phyloP scores from a whole-genome alignment of 2,113 vertebrate species.

The Corydoras maculifer region DNA sequence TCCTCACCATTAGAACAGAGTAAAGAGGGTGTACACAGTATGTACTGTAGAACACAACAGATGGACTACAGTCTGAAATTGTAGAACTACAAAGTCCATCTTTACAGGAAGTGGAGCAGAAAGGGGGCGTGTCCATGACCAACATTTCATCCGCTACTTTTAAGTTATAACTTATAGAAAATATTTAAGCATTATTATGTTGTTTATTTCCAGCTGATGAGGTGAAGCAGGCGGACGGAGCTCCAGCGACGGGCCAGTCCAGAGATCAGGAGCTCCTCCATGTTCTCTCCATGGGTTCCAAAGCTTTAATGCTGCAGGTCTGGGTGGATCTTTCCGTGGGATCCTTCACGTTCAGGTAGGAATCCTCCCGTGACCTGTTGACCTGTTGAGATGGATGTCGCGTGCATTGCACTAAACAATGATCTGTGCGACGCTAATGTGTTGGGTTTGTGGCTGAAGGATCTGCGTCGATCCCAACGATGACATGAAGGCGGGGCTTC shows the following conservation, averaged over 20 bases:
- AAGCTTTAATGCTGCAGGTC: conserved; percentile 91
- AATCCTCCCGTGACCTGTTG: neutral
- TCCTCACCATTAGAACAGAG: no score
- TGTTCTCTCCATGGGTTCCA: conserved; percentile 89
- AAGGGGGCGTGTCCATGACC: no score
- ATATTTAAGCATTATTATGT: neutral
- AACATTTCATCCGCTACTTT: no score
- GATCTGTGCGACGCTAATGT: neutral
- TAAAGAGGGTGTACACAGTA: no score
- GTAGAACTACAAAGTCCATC: no score
- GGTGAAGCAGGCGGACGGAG: conserved; percentile 54
- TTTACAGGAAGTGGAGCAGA: no score
- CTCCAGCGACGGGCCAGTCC: conserved; percentile 59
- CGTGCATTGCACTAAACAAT: neutral
- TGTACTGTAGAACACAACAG: no score
- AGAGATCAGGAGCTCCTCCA: conserved; percentile 79
- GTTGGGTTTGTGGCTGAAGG: conserved; percentile 56
- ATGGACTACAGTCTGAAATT: no score
- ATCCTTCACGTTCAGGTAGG: conserved; percentile 84
- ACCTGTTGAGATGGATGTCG: neutral
- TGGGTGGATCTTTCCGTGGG: conserved; percentile 82
- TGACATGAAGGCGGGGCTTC: conserved; percentile 79
- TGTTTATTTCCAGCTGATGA: conserved; percentile 64
- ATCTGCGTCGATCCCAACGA: conserved; percentile 89
- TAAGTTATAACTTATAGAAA: no score